Evolutionary conservation across 2,888 invertebrate genomes (phyloP).

Genomic region (Dermolepida albohirtum): DNA sequence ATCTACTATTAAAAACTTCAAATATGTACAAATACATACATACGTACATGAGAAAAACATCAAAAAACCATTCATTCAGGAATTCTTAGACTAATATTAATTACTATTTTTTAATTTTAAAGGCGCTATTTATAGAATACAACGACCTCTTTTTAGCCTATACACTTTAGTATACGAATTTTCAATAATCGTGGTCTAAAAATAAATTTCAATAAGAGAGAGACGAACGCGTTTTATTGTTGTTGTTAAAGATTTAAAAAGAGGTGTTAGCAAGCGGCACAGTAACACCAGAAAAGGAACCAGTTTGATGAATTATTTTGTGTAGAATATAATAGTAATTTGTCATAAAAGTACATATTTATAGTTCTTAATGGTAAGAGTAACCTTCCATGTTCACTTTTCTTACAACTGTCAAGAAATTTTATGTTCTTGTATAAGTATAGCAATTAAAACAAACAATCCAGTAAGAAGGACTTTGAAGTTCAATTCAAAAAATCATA

Average conservation of each 20-base stretch:
- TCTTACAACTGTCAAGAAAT: background rate
- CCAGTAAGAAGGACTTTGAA: no score
- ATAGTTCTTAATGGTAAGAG: constrained; percentile 30
- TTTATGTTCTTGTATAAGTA: no score
- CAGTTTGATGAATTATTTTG: constrained; percentile 10
- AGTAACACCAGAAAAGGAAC: constrained; percentile 1
- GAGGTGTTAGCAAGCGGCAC: background rate
- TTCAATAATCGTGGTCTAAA: constrained; percentile 3
- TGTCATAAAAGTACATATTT: constrained; percentile 49
- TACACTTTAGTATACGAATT: background rate
- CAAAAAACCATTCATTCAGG: no score
- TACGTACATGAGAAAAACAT: no score
- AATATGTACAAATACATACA: no score
- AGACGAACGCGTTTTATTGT: constrained; percentile 5
- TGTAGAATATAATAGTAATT: constrained; percentile 42
- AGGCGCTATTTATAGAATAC: no score
- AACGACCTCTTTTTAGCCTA: background rate
- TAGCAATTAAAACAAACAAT: no score
- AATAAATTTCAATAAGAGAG: constrained; percentile 12
- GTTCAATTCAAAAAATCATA: no score
- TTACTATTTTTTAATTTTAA: no score
- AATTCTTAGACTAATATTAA: no score
- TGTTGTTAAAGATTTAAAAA: background rate
- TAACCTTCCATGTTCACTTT: constrained; percentile 15
- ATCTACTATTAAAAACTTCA: background rate